Evolutionary conservation across 2,888 invertebrate genomes (phyloP), one percentile per base, ranked within the genome.

Genomic region (Cosmia trapezina): DNA sequence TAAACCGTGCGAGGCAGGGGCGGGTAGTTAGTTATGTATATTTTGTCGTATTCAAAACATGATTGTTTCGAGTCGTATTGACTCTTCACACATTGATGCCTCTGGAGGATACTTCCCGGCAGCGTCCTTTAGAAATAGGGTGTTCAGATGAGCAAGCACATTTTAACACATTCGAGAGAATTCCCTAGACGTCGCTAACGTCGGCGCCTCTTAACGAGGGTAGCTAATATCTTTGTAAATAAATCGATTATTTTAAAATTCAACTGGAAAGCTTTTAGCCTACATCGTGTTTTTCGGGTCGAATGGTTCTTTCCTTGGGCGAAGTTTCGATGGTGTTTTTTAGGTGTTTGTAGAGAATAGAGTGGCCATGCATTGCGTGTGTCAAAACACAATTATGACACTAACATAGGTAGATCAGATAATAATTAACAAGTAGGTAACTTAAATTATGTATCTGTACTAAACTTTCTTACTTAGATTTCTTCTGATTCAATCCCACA

Each of bases 101-200:
- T 49, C 57, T 22, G 37, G 70, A 59, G 64, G 41, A 70, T 64
- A 72, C 49, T 41, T 60, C 37, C 28, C 71, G 17, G 41, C 19
- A 53, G 11, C 66, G n/a, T 70, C 64, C 79, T 65, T 70, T 73
- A 65, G 73, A 83, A 84, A 81, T 62, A 59, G 66, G 84, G 73
- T 62, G 84, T 64, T 62, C 53, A 54, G 22, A 78, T 83, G 84
- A 83, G 60, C 66, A 70, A 76, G 67, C 71, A 73, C 73, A 66
- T 84, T 83, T 71, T 83, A 76, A 71, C 84, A 81, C 81, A 81
- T 84, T 71, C 57, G 49, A 19, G 37, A 65, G 60, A 57, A 78
- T 83, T 81, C 79, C 70, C 65, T 19, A 65, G 73, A 33, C 79
- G 53, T 49, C 61, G 54, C 43, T n/a, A 37, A 37, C 63, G 61